Evolutionary conservation across 2,888 invertebrate genomes (phyloP).

Genomic region (Bombylius major): DNA sequence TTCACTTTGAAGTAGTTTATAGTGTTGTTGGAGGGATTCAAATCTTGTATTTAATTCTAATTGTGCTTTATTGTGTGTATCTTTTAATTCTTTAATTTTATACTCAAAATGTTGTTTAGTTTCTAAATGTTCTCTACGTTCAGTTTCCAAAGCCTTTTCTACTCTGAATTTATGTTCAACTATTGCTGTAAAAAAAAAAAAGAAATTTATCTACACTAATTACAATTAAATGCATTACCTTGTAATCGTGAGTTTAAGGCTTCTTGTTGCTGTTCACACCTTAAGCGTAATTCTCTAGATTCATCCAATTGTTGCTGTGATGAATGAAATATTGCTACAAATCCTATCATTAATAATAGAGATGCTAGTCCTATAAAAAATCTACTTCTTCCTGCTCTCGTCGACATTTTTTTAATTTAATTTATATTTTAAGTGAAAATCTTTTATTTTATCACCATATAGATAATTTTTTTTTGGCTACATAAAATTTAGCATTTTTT

Average conservation of each 20-base stretch:
- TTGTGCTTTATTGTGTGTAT: slow-evolving; percentile 38
- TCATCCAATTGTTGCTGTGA: slow-evolving; percentile 45
- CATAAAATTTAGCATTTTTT: too few relatives aligned
- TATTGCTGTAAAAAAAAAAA: slow-evolving; percentile 34
- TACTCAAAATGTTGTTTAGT: slow-evolving; percentile 39
- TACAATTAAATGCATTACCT: slow-evolving; percentile 30
- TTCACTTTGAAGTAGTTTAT: slow-evolving; percentile 41
- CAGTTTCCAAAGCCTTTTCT: slow-evolving; percentile 44
- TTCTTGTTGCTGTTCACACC: slow-evolving; percentile 47
- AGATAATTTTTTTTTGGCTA: too few relatives aligned
- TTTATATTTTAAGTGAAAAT: too few relatives aligned
- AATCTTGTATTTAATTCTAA: slow-evolving; percentile 41
- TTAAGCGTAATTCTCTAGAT: slow-evolving; percentile 38
- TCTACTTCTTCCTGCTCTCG: slow-evolving; percentile 45
- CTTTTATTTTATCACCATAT: too few relatives aligned
- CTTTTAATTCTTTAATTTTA: slow-evolving; percentile 39
- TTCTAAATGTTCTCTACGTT: slow-evolving; percentile 42
- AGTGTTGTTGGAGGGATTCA: slow-evolving; percentile 42
- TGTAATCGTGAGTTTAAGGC: slow-evolving; percentile 45
- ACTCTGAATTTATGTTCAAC: slow-evolving; percentile 44
- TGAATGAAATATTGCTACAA: slow-evolving; percentile 46
- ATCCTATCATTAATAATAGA: slow-evolving; percentile 40
- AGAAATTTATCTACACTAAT: neutral
- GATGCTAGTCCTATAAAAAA: slow-evolving; percentile 43
- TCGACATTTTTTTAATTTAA: slow-evolving; percentile 13